Conservation (phyloP, 1,140 invertebrate genomes). For the Drosophila tsacasi region DNA sequence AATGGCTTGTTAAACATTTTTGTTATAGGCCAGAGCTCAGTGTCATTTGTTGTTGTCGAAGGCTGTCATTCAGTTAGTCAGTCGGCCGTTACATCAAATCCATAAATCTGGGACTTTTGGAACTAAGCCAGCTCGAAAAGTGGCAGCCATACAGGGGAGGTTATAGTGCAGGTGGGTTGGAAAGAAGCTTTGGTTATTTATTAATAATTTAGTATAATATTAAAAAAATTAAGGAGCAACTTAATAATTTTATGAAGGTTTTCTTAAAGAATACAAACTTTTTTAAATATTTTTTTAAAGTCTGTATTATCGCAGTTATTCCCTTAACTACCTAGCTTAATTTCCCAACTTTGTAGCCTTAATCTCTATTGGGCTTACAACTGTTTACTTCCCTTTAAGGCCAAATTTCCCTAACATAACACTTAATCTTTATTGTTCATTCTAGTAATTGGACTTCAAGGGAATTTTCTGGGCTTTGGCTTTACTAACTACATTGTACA, state of each 20-base stretch:
- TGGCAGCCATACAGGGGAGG: neutral
- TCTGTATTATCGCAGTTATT: too few species aligned
- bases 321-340: neutral
- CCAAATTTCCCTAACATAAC: neutral
- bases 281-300: neutral
- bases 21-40: conserved; percentile 6
- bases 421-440: conserved; percentile 6
- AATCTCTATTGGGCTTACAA: neutral
- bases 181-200: neutral
- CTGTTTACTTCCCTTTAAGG: neutral
- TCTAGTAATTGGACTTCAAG: conserved; percentile 15
- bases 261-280: neutral
- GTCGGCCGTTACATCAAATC: conserved; percentile 23
- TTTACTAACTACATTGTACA: conserved; percentile 28
- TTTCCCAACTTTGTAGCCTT: neutral
- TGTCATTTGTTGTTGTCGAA: conserved; percentile 39
- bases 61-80: conserved; percentile 39
- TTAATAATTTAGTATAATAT: neutral
- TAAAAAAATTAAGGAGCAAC: neutral
- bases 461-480: neutral
- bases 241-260: fast-evolving
- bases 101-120: conserved; percentile 34
- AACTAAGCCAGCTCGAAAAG: conserved; percentile 2
- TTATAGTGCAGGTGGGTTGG: neutral
- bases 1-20: conserved; percentile 52